These are phyloP conservation scores for Orientallactaga bullata DNA, from an alignment of 2,113 vertebrate species.

Conservation along the genomic window DNA sequence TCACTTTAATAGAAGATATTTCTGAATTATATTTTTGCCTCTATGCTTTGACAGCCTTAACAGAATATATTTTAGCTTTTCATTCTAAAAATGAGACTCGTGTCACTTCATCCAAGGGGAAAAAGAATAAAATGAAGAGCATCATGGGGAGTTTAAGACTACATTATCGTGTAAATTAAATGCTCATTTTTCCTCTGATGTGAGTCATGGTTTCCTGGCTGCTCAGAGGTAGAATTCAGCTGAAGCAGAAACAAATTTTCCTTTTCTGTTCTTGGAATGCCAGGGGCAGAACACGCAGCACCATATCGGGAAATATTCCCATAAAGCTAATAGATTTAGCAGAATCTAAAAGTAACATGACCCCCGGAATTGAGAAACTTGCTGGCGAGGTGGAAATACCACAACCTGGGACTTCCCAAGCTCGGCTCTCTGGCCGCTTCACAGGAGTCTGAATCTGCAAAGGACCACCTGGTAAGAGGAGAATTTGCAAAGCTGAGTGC, in stretches of 20 bases:
- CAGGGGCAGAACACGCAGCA: slow-evolving; percentile 30
- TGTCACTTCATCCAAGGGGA: slow-evolving; percentile 40
- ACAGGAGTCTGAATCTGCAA: neutral
- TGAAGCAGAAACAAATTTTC: slow-evolving; percentile 59
- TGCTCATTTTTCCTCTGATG: slow-evolving; percentile 54
- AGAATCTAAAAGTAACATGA: slow-evolving; percentile 71
- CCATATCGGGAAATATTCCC: slow-evolving; percentile 34
- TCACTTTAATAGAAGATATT: slow-evolving; percentile 60
- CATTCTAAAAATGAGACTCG: slow-evolving; percentile 62
- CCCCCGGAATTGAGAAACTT: slow-evolving; percentile 36
- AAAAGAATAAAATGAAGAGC: slow-evolving; percentile 59
- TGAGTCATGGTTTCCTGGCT: slow-evolving; percentile 44
- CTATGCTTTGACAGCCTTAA: slow-evolving; percentile 64
- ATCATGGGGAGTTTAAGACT: slow-evolving; percentile 55
- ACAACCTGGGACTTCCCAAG: slow-evolving; percentile 32
- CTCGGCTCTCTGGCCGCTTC: neutral
- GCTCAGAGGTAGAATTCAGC: slow-evolving; percentile 55
- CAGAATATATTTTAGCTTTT: slow-evolving; percentile 63
- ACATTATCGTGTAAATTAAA: slow-evolving; percentile 73
- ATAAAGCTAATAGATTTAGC: slow-evolving; percentile 73
- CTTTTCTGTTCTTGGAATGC: slow-evolving; percentile 26
- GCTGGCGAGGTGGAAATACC: slow-evolving; percentile 57
- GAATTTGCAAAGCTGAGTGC: neutral
- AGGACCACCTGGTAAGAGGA: slow-evolving; percentile 63
- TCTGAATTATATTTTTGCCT: slow-evolving; percentile 68